These are phyloP conservation scores for Leptarthrus brevirostris DNA, from an alignment of 2,888 invertebrate species.

Conservation along the genomic window DNA sequence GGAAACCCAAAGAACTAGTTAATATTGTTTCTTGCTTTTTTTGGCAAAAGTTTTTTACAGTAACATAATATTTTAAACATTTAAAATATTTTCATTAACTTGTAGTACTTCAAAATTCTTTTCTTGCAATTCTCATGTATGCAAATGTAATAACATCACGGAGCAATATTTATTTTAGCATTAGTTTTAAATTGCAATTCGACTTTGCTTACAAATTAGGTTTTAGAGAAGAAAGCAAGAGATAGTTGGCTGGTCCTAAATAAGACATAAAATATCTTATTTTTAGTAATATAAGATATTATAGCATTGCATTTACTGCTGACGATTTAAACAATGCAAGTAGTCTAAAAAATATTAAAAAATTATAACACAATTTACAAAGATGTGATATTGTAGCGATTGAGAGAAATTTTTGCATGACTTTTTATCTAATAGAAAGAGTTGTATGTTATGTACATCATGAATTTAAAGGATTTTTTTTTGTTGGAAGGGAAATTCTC, in stretches of 20 bases:
- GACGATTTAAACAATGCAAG: background rate
- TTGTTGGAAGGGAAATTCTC: background rate
- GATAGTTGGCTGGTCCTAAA: background rate
- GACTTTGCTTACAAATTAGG: background rate
- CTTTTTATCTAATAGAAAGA: background rate
- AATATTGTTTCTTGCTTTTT: background rate
- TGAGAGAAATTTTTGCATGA: background rate
- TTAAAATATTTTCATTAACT: background rate
- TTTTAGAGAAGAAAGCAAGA: background rate
- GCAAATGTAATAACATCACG: conserved; percentile 49
- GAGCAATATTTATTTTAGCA: background rate
- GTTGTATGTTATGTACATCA: background rate
- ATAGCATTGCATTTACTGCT: background rate
- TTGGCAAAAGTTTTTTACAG: background rate
- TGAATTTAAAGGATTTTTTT: background rate
- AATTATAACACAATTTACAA: background rate
- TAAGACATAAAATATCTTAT: background rate
- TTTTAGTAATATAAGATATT: background rate
- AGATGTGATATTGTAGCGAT: background rate
- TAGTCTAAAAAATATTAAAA: background rate
- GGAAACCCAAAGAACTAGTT: background rate
- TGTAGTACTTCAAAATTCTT: background rate
- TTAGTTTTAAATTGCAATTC: background rate
- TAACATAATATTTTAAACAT: background rate
- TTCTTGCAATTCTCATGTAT: too few relatives aligned